phyloP scores from a whole-genome alignment of 2,113 vertebrate species.

The Eudyptes chrysolophus region DNA sequence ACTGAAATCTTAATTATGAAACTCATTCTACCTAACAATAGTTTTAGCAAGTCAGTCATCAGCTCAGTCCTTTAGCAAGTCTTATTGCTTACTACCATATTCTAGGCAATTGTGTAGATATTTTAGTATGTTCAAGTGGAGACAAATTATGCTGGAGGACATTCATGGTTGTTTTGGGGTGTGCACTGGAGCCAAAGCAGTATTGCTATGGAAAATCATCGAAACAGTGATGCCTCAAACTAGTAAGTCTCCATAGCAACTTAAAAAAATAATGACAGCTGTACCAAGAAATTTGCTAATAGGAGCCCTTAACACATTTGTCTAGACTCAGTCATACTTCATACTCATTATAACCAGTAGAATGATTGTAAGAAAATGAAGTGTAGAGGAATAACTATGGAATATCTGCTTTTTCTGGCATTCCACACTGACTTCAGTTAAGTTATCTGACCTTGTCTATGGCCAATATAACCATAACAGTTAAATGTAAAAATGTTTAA shows the following conservation, averaged over 20 bases:
- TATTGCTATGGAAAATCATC: constrained; percentile 18
- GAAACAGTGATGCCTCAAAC: constrained; percentile 31
- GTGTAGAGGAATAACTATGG: neutral
- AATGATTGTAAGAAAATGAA: neutral
- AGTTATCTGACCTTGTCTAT: neutral
- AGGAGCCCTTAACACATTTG: constrained; percentile 49
- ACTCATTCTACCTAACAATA: neutral
- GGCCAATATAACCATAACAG: neutral
- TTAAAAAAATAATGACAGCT: constrained; percentile 61
- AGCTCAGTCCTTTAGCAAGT: neutral
- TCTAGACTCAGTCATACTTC: constrained; percentile 16
- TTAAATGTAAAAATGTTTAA: neutral
- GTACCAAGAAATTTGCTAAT: constrained; percentile 49
- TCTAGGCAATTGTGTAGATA: neutral
- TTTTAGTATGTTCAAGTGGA: neutral
- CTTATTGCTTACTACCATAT: neutral
- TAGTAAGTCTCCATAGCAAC: constrained; percentile 50
- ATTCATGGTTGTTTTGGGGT: neutral
- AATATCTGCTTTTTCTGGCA: neutral
- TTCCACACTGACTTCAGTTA: neutral
- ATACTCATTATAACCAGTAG: constrained; percentile 2
- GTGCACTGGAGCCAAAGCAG: neutral
- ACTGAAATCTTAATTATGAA: neutral
- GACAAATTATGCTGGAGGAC: constrained; percentile 2
- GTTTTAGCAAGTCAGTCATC: neutral